Base-by-base conservation (phyloP, 1,140 invertebrate genomes). In the Coelopa frigida region DNA sequence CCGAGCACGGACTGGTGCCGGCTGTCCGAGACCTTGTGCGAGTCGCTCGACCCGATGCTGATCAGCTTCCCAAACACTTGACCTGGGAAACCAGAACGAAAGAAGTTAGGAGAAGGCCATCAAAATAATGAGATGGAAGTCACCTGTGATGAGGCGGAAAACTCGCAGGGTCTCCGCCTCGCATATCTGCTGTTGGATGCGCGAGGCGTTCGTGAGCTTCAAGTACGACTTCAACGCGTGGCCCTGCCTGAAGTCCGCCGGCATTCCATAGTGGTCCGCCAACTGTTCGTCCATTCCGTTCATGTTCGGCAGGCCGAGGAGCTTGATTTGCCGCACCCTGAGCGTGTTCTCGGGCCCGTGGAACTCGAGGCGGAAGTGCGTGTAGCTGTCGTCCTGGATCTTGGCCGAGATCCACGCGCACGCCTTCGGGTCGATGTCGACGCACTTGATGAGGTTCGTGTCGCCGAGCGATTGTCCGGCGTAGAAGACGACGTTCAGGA, bases 51-150 rank as follows among this genome's bases (percentile, higher is more conserved):
- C 5, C 50, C 59, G 20, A 57, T 61, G 46, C 59, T 62, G 14
- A 96, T 83, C 12, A 96, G 72, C 64, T 91, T 91, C 0, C 93
- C 93, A 74, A 97, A 96, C 27, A 94, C 89, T 85, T 91, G 57
- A 7, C 60, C 51, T 53, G 21, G 3, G 41, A n/a, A 29, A 11
- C 3, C 32, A 12, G 17, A 40, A 47, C 22, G 11, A 31, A 3
- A 18, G 27, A 20, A 44, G 2, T 50, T 22, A 15, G 18, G 7
- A 36, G 22, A 18, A 8, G 26, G 21, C 6, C 18, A 29, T 43
- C 12, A 3, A n/a, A n/a, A n/a, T n/a, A n/a, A n/a, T n/a, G n/a
- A n/a, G n/a, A n/a, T n/a, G n/a, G n/a, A 87, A 89, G 77, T 93
- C 87, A 51, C 88, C 87, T 1, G 92, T 95, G 5, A 98, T 85